Conservation (phyloP, 2,797 vertebrate genomes). For the Cyclopterus lumpus region DNA sequence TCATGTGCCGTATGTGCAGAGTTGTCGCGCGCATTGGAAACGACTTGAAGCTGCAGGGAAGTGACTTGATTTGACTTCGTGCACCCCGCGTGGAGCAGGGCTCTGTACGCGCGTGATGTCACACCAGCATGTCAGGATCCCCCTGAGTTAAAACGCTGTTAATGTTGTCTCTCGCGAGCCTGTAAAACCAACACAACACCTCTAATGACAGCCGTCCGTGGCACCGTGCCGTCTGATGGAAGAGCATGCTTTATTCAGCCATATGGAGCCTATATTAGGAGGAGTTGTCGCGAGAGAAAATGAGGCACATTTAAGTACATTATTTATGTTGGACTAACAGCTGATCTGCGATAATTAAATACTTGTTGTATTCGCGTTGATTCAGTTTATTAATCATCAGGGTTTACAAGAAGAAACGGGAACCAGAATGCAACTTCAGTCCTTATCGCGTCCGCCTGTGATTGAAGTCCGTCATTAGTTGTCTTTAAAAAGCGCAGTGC, state of each 20-base stretch:
- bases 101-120: slow-evolving; percentile 53
- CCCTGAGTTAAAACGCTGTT: slow-evolving; percentile 71
- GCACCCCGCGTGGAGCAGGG: slow-evolving; percentile 33
- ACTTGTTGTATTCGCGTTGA: background rate
- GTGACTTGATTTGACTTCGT: slow-evolving; percentile 11
- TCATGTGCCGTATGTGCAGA: background rate
- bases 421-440: slow-evolving; percentile 3
- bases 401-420: background rate
- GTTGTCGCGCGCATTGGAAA: background rate
- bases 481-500: slow-evolving; percentile 51
- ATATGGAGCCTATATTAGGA: slow-evolving; percentile 41
- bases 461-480: slow-evolving; percentile 58
- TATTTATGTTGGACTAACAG: background rate
- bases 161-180: slow-evolving; percentile 74
- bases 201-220: slow-evolving; percentile 60
- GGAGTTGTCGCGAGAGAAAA: background rate
- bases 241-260: slow-evolving; percentile 32
- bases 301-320: background rate
- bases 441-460: slow-evolving; percentile 58
- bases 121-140: slow-evolving; percentile 65
- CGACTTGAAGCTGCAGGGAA: background rate
- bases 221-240: slow-evolving; percentile 50
- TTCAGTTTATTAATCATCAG: background rate
- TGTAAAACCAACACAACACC: slow-evolving; percentile 82
- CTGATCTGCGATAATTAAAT: background rate